A percentile compares a stretch with the other conserved stretches of the same genome.
Evolutionary conservation across 2,797 vertebrate genomes (phyloP).

Genomic region (Mus spretus): DNA sequence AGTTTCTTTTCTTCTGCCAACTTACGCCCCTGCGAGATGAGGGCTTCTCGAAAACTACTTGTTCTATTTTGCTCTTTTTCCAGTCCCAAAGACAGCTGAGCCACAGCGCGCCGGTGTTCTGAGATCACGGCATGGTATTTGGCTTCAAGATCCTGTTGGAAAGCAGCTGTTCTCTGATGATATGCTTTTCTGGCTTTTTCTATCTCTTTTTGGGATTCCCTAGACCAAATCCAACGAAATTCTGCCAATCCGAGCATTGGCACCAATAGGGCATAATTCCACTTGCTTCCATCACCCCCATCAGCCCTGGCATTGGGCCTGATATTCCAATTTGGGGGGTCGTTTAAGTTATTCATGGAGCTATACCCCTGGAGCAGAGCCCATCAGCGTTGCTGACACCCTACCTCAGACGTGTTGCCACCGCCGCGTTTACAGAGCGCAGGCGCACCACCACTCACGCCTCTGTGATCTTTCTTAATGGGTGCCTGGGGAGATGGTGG

Average conservation of each 20-base stretch:
- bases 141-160: constrained; percentile 93
- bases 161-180: constrained; percentile 88
- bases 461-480: background rate
- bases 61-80: constrained; percentile 96
- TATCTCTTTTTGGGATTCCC: constrained; percentile 96
- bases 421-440: no score
- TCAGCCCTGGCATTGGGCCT: no score
- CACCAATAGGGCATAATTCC: no score
- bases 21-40: constrained; percentile 94
- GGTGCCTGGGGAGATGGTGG: background rate
- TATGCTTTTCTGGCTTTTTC: constrained; percentile 91
- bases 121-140: constrained; percentile 93
- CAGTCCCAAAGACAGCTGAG: constrained; percentile 94
- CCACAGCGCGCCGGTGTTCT: constrained; percentile 92
- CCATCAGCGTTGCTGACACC: no score
- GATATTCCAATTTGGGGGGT: no score
- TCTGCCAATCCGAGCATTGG: no score
- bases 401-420: no score
- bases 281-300: no score
- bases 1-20: constrained; percentile 93
- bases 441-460: no score
- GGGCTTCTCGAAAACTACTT: constrained; percentile 93
- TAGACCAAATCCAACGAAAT: constrained; percentile 99
- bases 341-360: no score
- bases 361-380: no score